phyloP scores from a whole-genome alignment of 1,140 invertebrate species.

The Drosophila ambigua region DNA sequence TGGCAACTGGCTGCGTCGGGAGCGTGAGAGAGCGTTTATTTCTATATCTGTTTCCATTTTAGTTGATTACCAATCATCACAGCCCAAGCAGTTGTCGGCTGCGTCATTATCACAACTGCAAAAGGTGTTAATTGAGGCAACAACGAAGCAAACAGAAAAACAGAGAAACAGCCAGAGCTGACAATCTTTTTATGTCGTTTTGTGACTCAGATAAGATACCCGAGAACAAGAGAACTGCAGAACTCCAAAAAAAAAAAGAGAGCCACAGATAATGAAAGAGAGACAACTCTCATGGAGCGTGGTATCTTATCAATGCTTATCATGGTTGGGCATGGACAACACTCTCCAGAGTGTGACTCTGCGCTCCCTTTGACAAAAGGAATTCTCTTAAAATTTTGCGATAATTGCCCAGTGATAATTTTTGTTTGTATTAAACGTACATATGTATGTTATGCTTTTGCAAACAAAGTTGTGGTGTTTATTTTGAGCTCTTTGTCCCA shows the following conservation, averaged over 20 bases:
- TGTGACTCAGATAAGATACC: conserved; percentile 59
- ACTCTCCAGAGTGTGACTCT: no score
- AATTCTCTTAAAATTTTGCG: no score
- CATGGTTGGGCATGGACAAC: no score
- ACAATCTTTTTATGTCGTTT: conserved; percentile 40
- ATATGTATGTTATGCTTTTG: no score
- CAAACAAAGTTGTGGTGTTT: no score
- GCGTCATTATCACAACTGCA: conserved; percentile 70
- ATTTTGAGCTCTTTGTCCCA: no score
- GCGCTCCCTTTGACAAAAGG: no score
- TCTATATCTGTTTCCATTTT: conserved; percentile 16
- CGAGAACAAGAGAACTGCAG: conserved; percentile 1
- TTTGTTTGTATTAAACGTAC: no score
- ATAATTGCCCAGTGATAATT: no score
- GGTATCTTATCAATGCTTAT: no score
- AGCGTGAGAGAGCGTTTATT: conserved; percentile 1
- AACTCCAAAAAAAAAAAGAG: not conserved
- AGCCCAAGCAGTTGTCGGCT: conserved; percentile 42
- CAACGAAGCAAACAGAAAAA: conserved; percentile 38
- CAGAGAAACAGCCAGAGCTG: conserved; percentile 28
- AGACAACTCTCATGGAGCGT: no score
- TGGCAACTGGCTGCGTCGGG: not conserved
- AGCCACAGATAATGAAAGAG: conserved; percentile 44
- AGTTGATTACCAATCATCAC: conserved; percentile 50
- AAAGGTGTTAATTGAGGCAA: conserved; percentile 74